These are phyloP conservation scores for Acanthococcus lagerstroemiae DNA, from an alignment of 2,888 invertebrate species.

Conservation along the genomic window DNA sequence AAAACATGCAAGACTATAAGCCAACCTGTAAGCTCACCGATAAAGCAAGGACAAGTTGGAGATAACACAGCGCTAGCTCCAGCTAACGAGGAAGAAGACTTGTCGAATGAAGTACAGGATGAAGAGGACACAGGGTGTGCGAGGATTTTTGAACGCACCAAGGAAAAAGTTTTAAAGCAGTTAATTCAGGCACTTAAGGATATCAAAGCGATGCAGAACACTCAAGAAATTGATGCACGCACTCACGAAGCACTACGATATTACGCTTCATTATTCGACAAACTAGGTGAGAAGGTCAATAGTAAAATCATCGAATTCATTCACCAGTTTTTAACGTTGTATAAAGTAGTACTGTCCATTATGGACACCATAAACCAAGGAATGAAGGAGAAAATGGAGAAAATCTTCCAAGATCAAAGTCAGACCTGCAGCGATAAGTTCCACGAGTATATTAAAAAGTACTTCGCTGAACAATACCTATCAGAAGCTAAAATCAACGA, in stretches of 20 bases:
- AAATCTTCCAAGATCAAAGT: neutral
- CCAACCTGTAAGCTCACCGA: neutral
- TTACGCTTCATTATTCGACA: neutral
- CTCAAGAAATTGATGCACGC: constrained; percentile 7
- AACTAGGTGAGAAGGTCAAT: neutral
- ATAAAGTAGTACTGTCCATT: neutral
- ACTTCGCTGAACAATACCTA: constrained; percentile 2
- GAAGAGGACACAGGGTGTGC: constrained; percentile 3
- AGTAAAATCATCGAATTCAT: neutral
- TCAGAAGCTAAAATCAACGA: constrained; percentile 11
- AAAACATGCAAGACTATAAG: neutral
- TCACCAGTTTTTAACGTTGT: constrained; percentile 7
- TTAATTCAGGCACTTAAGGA: constrained; percentile 1
- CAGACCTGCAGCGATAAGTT: neutral
- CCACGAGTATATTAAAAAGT: constrained; percentile 12
- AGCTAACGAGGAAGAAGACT: neutral
- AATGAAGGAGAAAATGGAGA: constrained; percentile 5
- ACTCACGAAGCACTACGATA: constrained; percentile 1
- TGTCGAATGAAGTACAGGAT: neutral
- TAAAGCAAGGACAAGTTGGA: neutral
- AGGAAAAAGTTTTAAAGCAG: constrained; percentile 3
- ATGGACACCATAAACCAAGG: constrained; percentile 16
- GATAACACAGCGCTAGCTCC: neutral
- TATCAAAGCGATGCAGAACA: neutral
- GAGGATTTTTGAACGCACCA: constrained; percentile 1